Percentiles rank a stretch among this genome's conserved stretches.
These are phyloP conservation scores for Anthonomus grandis DNA, from an alignment of 1,140 invertebrate species.

Conservation along the genomic window DNA sequence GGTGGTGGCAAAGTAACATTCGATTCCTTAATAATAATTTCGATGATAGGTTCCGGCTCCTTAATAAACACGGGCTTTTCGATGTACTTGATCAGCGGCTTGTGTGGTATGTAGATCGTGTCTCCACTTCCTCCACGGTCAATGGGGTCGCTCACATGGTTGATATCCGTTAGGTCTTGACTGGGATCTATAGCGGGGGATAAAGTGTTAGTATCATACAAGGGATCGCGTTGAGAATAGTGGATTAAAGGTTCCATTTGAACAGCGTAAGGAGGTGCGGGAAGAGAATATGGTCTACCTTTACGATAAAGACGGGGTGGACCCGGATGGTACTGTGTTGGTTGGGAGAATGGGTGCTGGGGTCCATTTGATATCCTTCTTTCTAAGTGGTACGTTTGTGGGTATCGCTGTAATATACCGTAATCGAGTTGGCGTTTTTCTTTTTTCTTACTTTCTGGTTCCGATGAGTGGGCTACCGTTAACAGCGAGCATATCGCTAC, in stretches of 20 bases:
- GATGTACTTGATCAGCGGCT: constrained; percentile 47
- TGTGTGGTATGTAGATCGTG: constrained; percentile 50
- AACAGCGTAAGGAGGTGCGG: constrained; percentile 67
- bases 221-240: constrained; percentile 72
- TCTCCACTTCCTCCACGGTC: constrained; percentile 27
- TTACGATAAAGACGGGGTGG: constrained; percentile 47
- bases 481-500: constrained; percentile 36
- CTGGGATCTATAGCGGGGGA: constrained; percentile 53
- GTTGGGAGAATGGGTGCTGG: constrained; percentile 32
- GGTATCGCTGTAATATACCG: constrained; percentile 50
- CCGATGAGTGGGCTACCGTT: constrained; percentile 29
- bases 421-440: constrained; percentile 58
- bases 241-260: constrained; percentile 77
- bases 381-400: constrained; percentile 51
- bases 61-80: constrained; percentile 61
- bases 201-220: constrained; percentile 60
- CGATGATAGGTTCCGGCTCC: constrained; percentile 84
- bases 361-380: constrained; percentile 45
- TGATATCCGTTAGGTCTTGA: constrained; percentile 52
- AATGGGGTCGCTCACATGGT: constrained; percentile 47
- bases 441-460: constrained; percentile 46
- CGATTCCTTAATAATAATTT: constrained; percentile 87
- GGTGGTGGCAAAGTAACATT: constrained; percentile 75
- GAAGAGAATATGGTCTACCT: constrained; percentile 51
- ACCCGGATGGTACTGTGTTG: constrained; percentile 41